phyloP scores from a whole-genome alignment of 2,888 invertebrate genomes.

The Agonopterix alstromeriana region DNA sequence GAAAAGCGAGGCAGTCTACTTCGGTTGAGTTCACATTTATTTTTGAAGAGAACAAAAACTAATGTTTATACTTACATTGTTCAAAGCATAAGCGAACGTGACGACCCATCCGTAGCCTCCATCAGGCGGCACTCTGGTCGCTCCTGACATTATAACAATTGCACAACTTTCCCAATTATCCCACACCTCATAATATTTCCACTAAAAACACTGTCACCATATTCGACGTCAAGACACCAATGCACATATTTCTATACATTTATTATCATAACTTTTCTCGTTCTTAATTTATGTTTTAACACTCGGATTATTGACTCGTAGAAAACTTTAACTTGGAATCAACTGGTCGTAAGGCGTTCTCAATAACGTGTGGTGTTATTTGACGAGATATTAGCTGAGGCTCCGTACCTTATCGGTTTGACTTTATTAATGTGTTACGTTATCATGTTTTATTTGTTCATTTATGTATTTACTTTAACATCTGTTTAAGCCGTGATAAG shows the following conservation, averaged over 20 bases:
- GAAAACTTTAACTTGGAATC: background rate
- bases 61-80: conserved; percentile 75
- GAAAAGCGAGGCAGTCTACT: background rate
- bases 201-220: background rate
- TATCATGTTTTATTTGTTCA: conserved; percentile 28
- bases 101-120: conserved; percentile 82
- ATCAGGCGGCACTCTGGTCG: conserved; percentile 72
- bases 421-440: conserved; percentile 42
- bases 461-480: conserved; percentile 3
- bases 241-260: conserved; percentile 7
- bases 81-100: conserved; percentile 76
- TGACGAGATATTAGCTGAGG: conserved; percentile 16
- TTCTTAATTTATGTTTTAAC: conserved; percentile 5
- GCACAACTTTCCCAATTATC: conserved; percentile 10
- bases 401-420: conserved; percentile 44
- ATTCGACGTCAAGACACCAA: background rate
- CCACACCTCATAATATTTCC: background rate
- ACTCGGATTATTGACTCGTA: conserved; percentile 10
- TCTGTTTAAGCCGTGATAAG: conserved; percentile 4
- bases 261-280: background rate
- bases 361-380: conserved; percentile 17
- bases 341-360: conserved; percentile 8
- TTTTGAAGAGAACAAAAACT: too few relatives aligned
- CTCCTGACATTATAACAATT: conserved; percentile 36
- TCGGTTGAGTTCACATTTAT: too few relatives aligned